Base-by-base conservation (phyloP, 92 coral and sea anemone genomes). In the Epizoanthus ramosus region DNA sequence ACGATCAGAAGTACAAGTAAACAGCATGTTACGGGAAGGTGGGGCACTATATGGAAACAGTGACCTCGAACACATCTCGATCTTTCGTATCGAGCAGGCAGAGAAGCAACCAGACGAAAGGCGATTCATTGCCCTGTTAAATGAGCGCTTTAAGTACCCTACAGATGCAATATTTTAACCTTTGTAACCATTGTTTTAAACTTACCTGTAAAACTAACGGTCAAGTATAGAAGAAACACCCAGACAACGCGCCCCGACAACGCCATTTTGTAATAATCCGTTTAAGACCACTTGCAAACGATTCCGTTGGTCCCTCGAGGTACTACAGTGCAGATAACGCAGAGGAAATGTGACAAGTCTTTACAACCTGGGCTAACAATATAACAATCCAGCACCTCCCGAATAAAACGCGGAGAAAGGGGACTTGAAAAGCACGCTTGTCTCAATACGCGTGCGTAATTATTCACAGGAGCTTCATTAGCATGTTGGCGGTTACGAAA, bases 121-220 rank as follows among this genome's bases (percentile, higher is more conserved):
- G 53, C 24, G 81, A 41, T 17, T 18, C 57, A 18, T 41, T 77
- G 12, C 47, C 22, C 12, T 22, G 5, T 41, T 60, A 3, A 77
- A 39, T 57, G 59, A 39, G 45, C 43, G 63, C 15, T 21, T 63
- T n/a, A 63, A 43, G 15, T 15, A 9, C 13, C 23, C 23, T 59
- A 22, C 33, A 14, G 63, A 43, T 12, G 23, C 58, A 77, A 39
- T 71, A 71, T 35, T n/a, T 21, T 31, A 24, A 61, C 52, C 35
- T 12, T 77, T 37, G 80, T n/a, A n/a, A 59, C 57, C 24, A 25
- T 25, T 57, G 52, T 41, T 19, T 77, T 39, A 15, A 4, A 77
- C 82, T 77, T 57, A 77, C 82, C 82, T 77, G 82, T 39, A 77
- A 77, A 77, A 13, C 52, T 69, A 77, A 63, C 82, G 71, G 58